Percentiles rank a stretch among this genome's conserved stretches.
Conservation (phyloP, 1,140 invertebrate genomes). For the Zeugodacus cucurbitae region DNA sequence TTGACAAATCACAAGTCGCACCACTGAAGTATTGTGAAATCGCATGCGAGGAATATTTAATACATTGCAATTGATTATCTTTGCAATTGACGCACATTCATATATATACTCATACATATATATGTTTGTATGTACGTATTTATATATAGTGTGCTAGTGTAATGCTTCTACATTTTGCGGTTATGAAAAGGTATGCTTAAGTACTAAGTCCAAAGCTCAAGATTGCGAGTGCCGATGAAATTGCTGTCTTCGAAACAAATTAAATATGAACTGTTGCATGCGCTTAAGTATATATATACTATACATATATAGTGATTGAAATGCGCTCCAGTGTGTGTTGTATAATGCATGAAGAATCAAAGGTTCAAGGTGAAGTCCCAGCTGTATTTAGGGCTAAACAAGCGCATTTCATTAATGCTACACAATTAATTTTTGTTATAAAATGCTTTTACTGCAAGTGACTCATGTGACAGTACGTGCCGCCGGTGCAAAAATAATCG, state of each 20-base stretch:
- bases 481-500: too few species aligned
- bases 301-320: neutral
- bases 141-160: neutral
- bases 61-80: neutral
- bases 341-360: neutral
- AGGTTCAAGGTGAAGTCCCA: neutral
- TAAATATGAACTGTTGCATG: neutral
- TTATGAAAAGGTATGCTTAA: neutral
- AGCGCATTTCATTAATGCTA: neutral
- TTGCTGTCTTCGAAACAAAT: neutral
- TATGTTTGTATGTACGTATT: neutral
- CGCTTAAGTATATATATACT: neutral
- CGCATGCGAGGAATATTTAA: neutral
- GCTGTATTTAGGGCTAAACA: neutral
- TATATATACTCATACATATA: neutral
- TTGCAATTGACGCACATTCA: neutral
- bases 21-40: neutral
- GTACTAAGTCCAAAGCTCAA: neutral
- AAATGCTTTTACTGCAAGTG: neutral
- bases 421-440: too few species aligned
- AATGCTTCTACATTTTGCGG: neutral
- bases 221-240: neutral
- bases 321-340: too few species aligned
- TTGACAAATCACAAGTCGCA: neutral
- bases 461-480: neutral